phyloP scores from a whole-genome alignment of 2,113 vertebrate genomes.

The Hyla sarda region DNA sequence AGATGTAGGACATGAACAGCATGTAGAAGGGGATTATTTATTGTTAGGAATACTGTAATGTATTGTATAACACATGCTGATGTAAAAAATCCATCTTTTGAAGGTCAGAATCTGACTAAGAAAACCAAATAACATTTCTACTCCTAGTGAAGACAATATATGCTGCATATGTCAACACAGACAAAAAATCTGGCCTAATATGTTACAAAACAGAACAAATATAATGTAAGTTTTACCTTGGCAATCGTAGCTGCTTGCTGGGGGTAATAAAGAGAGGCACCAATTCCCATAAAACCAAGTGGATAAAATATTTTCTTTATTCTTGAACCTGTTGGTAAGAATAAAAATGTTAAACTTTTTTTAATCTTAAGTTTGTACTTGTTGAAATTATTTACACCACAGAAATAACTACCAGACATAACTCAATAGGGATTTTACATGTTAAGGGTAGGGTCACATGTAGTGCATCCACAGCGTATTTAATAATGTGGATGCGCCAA shows the following conservation, averaged over 20 bases:
- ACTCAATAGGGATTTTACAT: too few species aligned
- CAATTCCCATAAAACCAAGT: slow-evolving; percentile 82
- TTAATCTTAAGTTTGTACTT: too few species aligned
- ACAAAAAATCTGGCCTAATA: not conserved
- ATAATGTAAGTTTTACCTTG: slow-evolving; percentile 74
- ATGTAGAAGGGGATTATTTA: not conserved
- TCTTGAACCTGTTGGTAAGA: slow-evolving; percentile 80
- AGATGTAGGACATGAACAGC: not conserved
- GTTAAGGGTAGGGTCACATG: too few species aligned
- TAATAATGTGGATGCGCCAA: too few species aligned
- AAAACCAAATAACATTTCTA: not conserved
- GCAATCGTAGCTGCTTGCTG: slow-evolving; percentile 81
- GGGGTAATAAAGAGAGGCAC: slow-evolving; percentile 90
- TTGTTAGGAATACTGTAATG: not conserved
- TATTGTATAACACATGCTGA: not conserved
- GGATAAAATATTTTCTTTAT: slow-evolving; percentile 87
- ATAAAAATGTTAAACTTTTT: not conserved
- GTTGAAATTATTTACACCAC: not conserved
- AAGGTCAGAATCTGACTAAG: not conserved
- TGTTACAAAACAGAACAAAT: not conserved
- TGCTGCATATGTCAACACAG: too few species aligned
- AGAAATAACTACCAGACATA: not conserved
- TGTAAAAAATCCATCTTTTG: not conserved
- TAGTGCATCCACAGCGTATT: too few species aligned
- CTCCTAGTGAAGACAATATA: not conserved